Base-by-base conservation (phyloP, 1,140 invertebrate species). In the Scaptomyza graminum region DNA sequence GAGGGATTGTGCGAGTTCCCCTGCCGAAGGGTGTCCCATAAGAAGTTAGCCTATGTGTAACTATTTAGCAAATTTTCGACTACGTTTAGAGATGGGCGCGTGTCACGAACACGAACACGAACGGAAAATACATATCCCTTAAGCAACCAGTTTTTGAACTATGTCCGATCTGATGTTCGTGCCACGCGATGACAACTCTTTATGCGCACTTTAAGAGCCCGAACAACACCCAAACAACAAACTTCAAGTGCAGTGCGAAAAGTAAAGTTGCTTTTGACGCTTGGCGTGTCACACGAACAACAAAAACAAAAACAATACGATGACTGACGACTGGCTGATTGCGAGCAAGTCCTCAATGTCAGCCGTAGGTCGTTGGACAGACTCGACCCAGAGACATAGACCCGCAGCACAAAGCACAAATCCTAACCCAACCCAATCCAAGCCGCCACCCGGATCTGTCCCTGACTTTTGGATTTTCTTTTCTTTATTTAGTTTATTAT, bases 281-380 rank as follows among this genome's bases (percentile, higher is more conserved):
- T 74, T 79, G 60, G 67, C 81, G 77, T 85, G 81, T 60, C 44
- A 69, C 82, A 87, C 83, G 83, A 85, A 87, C 66, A 59, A 41
- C 82, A 87, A 79, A 74, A 85, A 87, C 63, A 59, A 41, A 34
- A 57, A 59, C 46, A 47, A 55, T 31, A 56, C 39, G 25, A 34
- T 39, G 37, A 41, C 12, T 25, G 49, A 9, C 15, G 25, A 50
- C 25, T 47, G 51, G 43, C 13, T 51, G 22, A 55, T 55, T 47
- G 41, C 34, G 55, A 41, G 41, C 34, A 37, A 47, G 51, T 63
- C 13, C 59, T 63, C 66, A 74, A 74, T 74, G 71, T 74, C 71
- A 74, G 59, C 49, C 60, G 71, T 74, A 74, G 71, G 71, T 74
- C 71, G 59, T 72, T 59, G 37, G 47, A 52, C 39, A 46, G 16